Conservation (phyloP, 2,888 invertebrate species). For the Ecdyonurus torrentis region DNA sequence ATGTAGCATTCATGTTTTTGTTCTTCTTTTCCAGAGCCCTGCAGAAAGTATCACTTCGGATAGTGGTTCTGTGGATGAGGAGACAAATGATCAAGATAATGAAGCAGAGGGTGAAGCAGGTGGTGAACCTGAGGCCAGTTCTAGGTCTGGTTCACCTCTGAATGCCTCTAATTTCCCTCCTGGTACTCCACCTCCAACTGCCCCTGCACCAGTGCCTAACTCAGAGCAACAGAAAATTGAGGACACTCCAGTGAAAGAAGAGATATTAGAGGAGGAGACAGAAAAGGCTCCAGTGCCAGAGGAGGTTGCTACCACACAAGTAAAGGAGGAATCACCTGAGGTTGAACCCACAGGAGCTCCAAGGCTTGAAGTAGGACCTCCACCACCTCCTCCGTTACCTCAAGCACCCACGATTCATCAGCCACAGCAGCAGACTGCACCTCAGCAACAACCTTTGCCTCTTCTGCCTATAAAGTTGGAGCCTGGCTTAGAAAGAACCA, state of each 20-base stretch:
- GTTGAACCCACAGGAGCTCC: neutral
- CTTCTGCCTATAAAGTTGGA: conserved; percentile 15
- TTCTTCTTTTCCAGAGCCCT: conserved; percentile 43
- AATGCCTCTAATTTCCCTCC: conserved; percentile 8
- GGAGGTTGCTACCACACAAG: conserved; percentile 12
- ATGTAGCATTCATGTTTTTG: too few species aligned
- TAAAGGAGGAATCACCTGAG: conserved; percentile 14
- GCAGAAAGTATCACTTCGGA: conserved; percentile 71
- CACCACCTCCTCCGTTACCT: conserved; percentile 16
- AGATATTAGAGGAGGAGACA: conserved; percentile 13
- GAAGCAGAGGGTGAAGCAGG: conserved; percentile 14
- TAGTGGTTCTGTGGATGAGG: conserved; percentile 62
- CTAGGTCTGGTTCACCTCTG: conserved; percentile 16
- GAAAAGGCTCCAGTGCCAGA: conserved; percentile 9
- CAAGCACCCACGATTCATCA: conserved; percentile 19
- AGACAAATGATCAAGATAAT: conserved; percentile 31
- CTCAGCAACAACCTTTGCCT: conserved; percentile 21
- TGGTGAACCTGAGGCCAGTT: conserved; percentile 17
- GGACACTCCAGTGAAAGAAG: conserved; percentile 4
- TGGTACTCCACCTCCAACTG: conserved; percentile 8
- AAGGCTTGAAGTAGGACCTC: neutral
- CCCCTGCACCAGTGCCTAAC: conserved; percentile 10
- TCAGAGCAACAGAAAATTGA: conserved; percentile 8
- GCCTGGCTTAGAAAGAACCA: conserved; percentile 12
- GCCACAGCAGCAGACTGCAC: conserved; percentile 18